Base-by-base conservation (phyloP, 2,797 vertebrate species). In the Microctenopoma stevenorrisi region DNA sequence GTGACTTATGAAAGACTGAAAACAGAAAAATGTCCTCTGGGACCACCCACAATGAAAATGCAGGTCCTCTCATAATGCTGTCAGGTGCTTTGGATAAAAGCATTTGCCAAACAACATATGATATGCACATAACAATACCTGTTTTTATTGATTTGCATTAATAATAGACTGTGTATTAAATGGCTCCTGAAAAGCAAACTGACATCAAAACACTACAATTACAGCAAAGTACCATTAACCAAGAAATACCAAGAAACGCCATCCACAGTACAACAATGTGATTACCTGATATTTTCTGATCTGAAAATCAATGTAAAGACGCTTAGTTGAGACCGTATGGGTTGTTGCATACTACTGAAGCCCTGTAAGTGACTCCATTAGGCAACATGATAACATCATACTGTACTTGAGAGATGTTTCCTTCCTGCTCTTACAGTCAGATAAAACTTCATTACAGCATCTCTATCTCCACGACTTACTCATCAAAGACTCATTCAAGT, bases 351-450 rank as follows among this genome's bases (percentile, higher is more conserved):
- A 51, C 67, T 84, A 57, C 68, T 85, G 65, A 81, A 85, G 76
- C 79, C 77, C 54, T 79, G 84, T 87, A 87, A 89, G 89, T 77
- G 86, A 89, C 87, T 92, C 87, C 89, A 90, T 91, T 90, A 93
- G 83, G 67, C 69, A 72, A 74, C 79, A 79, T 56, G 90, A 92
- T 92, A 91, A 91, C 83, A 93, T 92, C 88, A 69, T 76, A 79
- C 79, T 82, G 82, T 83, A 91, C 89, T 86, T 92, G 84, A 82
- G 76, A 85, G 85, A 89, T 74, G 74, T 66, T 87, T 86, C 80
- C 89, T 90, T 91, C 89, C 87, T 92, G 92, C 87, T 89, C 82
- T 88, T 88, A 89, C 74, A 82, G 83, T 50, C 75, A 60, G 44
- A 76, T 83, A 51, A 92, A 90, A 92, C 84, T 85, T 85, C 86